Evolutionary conservation across 2,797 vertebrate genomes (phyloP), one percentile per base, ranked within the genome.

Genomic region (Oreortyx pictus): DNA sequence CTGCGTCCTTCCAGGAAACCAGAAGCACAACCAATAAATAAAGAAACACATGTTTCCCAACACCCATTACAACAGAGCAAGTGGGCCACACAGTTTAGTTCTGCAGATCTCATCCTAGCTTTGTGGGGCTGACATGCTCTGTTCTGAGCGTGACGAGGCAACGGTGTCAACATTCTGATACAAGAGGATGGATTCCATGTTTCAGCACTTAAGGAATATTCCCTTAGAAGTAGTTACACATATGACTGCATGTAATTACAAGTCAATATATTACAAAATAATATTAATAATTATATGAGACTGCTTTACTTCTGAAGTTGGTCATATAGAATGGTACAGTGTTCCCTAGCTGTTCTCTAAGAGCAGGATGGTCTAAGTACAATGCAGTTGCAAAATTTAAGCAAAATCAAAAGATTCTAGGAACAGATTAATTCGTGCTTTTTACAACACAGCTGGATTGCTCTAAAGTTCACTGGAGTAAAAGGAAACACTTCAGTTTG

Each of bases 381-480:
- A 61, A 82, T 54, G 44, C 0, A 54, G 7, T 47, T 3, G 25
- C 7, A 50, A 86, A 49, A 54, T 4, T 20, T 2, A 44, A 82
- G 14, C 12, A 72, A 61, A 25, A 50, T 25, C 19, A 37, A 62
- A 86, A 71, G 27, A 13, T 8, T 76, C 27, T 85, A 67, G 65
- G 77, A 80, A 91, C 18, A 90, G n/a, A 88, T 90, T 90, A 92
- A 91, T 14, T 2, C 66, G 84, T 12, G 15, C 4, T 35, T 86
- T 83, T 86, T 81, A 73, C 39, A 82, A 62, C 50, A 62, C 4
- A 78, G 24, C 8, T 67, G 57, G 22, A 41, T 37, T 66, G 47
- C 47, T 95, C 77, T 78, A 60, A 91, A 88, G 86, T 82, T 88
- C 92, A 88, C 4, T 25, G 27, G 37, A 79, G 24, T 44, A 73